Base-by-base conservation (phyloP, 1,140 invertebrate genomes). In the Drosophila neocordata region DNA sequence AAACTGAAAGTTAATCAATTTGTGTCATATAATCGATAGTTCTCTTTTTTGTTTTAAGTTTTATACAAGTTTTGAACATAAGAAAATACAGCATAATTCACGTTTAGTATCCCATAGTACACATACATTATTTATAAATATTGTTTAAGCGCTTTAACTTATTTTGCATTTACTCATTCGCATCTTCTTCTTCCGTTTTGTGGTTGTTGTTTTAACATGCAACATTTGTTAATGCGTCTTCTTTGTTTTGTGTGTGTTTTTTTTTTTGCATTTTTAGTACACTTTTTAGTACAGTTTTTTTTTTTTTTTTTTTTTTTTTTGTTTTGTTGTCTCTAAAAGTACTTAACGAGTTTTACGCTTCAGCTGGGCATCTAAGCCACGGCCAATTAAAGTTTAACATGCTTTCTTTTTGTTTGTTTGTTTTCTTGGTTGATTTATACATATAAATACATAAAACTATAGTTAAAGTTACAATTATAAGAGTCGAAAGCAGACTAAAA, bases 361-460 rank as follows among this genome's bases (percentile, higher is more conserved):
- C 71, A 85, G 69, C 85, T 34, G 69, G 71, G 77, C 70, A 79
- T 75, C 79, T 67, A 74, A 82, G 73, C 75, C 58, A 48, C 65
- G 55, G 69, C 41, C 37, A 37, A 60, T 66, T 85, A 81, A 73
- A 65, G 58, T 69, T 87, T 73, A 85, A 87, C 81, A 84, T 84
- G 78, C 69, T 87, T 78, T 68, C 52, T 24, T 59, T 77, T 77
- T 48, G 41, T 48, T 48, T 48, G 38, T 41, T 41, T 48, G 27
- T 20, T 15, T 44, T 44, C 6, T 44, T 48, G 41, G 41, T 48
- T 48, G 41, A 65, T 85, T 87, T 87, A 76, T 88, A 87, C 82
- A 87, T 82, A 88, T 88, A 88, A 88, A 88, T 88, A 87, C 82
- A 87, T 82, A 73, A 87, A 82, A 85, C 67, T 87, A 85, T 71